These are phyloP conservation scores for Egretta garzetta DNA, from an alignment of 2,113 vertebrate species.

Conservation along the genomic window DNA sequence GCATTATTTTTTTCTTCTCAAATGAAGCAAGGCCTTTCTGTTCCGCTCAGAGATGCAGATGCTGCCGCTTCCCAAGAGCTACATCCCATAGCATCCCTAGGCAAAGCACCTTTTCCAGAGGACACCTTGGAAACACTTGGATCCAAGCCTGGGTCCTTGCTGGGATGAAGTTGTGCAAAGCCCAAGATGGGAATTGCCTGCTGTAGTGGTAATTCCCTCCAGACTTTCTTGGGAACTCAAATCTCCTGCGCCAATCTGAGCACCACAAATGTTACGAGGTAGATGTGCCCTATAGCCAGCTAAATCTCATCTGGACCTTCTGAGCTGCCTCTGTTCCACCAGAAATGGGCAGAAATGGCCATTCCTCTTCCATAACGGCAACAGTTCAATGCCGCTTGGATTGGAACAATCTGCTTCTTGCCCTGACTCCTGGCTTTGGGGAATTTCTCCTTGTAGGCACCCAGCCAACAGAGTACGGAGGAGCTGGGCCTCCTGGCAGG, in stretches of 20 bases:
- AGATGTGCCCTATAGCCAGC: background rate
- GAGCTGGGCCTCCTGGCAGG: background rate
- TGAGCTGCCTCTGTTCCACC: background rate
- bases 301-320: background rate
- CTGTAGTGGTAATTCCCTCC: background rate
- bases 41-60: background rate
- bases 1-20: background rate
- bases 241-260: background rate
- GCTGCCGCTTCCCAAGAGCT: background rate
- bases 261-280: background rate
- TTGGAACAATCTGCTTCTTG: background rate
- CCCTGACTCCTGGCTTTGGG: background rate
- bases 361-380: background rate
- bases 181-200: background rate
- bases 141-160: background rate
- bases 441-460: background rate
- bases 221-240: background rate
- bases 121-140: accelerated
- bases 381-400: background rate
- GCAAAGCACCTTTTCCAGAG: background rate
- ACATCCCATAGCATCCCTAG: background rate
- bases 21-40: background rate
- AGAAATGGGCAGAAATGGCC: background rate
- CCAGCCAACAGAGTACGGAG: background rate
- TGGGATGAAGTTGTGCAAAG: background rate